Evolutionary conservation across 1,140 invertebrate genomes (phyloP).

Genomic region (Atta cephalotes): DNA sequence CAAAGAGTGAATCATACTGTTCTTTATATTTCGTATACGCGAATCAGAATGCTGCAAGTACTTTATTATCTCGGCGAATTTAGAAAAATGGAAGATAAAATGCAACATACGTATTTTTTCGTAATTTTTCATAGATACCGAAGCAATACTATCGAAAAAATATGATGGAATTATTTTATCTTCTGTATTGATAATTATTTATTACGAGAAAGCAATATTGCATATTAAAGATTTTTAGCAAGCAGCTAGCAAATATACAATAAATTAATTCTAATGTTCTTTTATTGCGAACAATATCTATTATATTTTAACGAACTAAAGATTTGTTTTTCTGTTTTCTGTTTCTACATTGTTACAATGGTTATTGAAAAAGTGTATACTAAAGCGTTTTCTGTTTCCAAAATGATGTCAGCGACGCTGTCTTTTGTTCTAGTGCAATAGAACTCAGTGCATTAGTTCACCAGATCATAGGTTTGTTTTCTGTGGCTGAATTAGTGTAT

Average conservation of each 20-base stretch:
- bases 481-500: too few species aligned
- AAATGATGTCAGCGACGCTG: too few species aligned
- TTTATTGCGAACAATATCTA: constrained; percentile 19
- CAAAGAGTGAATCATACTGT: constrained; percentile 27
- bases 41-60: neutral
- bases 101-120: neutral
- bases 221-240: constrained; percentile 30
- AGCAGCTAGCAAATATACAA: neutral
- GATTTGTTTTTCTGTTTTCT: too few species aligned
- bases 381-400: too few species aligned
- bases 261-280: constrained; percentile 24
- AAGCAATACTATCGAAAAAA: neutral
- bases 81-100: constrained; percentile 19
- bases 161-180: constrained; percentile 3
- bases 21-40: neutral
- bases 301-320: constrained; percentile 34
- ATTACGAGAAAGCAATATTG: constrained; percentile 14
- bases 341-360: too few species aligned
- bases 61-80: neutral
- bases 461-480: too few species aligned
- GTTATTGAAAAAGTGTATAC: too few species aligned
- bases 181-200: constrained; percentile 24
- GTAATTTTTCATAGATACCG: neutral
- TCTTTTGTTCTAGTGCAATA: too few species aligned
- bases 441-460: too few species aligned